Base-by-base conservation (phyloP, 1,140 invertebrate species). In the Drosophila ironensis region DNA sequence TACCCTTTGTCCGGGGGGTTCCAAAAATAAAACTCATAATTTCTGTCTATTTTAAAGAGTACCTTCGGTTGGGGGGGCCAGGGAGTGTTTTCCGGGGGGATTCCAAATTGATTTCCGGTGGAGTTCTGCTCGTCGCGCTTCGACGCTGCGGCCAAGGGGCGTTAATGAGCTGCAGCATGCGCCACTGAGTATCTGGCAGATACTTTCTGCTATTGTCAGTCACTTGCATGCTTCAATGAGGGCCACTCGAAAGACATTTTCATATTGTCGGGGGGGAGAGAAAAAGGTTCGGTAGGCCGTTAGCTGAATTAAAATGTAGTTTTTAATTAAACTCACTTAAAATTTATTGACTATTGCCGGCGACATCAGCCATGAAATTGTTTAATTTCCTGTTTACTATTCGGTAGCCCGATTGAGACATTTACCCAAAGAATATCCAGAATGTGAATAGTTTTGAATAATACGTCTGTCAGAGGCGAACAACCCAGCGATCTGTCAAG, bases 111-210 rank as follows among this genome's bases (percentile, higher is more conserved):
- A 86, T 84, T 86, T 84, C 80, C 80, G 80, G 80, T 72, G 66
- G 51, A 38, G 56, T 40, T 57, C 42, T 54, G 28, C 46, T 41
- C 76, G 76, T 66, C 63, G 75, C 76, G 76, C 80, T 75, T 67
- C 76, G 77, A 12, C 77, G 77, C 80, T 33, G 66, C 14, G 20
- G 22, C 46, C 54, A 60, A 80, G 14, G 11, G 80, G 80, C 80
- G 80, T 73, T 86, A 84, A 84, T 84, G 80, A 84, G 80, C 74
- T 86, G 81, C 80, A 84, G 80, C 80, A 78, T 80, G 69, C 57
- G 50, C 45, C 37, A 38, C 66, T 25, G 42, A 63, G 69, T 78
- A 84, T 72, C 74, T 84, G 71, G 52, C 66, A 75, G 70, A 80
- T 84, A 84, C 71, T 74, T 75, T 51, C 50, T 51, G 46, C 38